phyloP scores from a whole-genome alignment of 2,113 vertebrate genomes.

The Oryzias curvinotus region DNA sequence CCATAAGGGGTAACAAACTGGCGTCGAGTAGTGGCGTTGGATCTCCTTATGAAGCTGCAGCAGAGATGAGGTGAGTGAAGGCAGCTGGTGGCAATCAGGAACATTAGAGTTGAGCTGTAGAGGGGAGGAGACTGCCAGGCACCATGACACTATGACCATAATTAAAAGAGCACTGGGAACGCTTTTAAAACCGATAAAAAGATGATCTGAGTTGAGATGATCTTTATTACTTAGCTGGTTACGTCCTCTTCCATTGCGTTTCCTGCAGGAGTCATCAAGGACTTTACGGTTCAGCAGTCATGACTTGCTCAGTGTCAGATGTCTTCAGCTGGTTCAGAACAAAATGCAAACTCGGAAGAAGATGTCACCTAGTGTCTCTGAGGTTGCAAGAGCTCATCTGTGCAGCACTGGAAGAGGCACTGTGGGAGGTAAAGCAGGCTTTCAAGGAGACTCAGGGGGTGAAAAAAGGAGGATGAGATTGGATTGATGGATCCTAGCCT shows the following conservation, averaged over 20 bases:
- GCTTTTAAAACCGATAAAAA: too few relatives aligned
- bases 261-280: slow-evolving; percentile 36
- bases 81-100: too few relatives aligned
- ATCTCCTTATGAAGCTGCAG: too few relatives aligned
- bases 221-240: slow-evolving; percentile 18
- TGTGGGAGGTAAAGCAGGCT: slow-evolving; percentile 9
- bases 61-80: too few relatives aligned
- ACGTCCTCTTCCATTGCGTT: slow-evolving; percentile 13
- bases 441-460: slow-evolving; percentile 5
- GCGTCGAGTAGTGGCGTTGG: too few relatives aligned
- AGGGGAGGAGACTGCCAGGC: too few relatives aligned
- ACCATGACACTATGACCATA: too few relatives aligned
- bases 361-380: slow-evolving; percentile 40
- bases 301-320: slow-evolving; percentile 53
- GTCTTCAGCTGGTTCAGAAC: slow-evolving; percentile 47
- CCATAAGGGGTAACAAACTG: too few relatives aligned
- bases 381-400: slow-evolving; percentile 20
- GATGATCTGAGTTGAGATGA: slow-evolving; percentile 9
- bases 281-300: slow-evolving; percentile 54
- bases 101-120: too few relatives aligned
- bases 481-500: not conserved
- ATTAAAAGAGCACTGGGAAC: too few relatives aligned
- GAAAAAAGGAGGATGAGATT: not conserved
- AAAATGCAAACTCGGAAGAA: slow-evolving; percentile 41
- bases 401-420: slow-evolving; percentile 14